phyloP scores from a whole-genome alignment of 2,113 vertebrate species.

The Zingel zingel region DNA sequence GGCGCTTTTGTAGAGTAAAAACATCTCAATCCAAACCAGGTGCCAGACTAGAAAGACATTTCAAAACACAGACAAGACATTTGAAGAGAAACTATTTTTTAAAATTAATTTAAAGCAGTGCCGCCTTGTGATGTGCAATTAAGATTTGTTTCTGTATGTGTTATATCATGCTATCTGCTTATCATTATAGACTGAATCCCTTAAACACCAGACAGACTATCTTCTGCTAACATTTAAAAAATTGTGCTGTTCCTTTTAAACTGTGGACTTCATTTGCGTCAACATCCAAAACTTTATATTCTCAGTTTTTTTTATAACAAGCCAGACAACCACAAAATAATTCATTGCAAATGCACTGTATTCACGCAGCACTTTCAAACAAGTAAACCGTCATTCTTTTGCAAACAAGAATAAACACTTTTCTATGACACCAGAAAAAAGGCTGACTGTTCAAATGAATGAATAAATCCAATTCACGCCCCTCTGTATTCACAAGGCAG shows the following conservation, averaged over 20 bases:
- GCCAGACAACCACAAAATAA: slow-evolving; percentile 30
- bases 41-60: slow-evolving; percentile 7
- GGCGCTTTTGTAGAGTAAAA: slow-evolving; percentile 8
- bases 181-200: not conserved
- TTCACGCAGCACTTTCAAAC: slow-evolving; percentile 35
- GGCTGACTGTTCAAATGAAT: not conserved
- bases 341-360: slow-evolving; percentile 56
- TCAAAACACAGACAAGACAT: not conserved
- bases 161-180: slow-evolving; percentile 22
- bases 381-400: slow-evolving; percentile 11
- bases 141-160: not conserved
- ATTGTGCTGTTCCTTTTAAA: not conserved
- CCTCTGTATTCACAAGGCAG: not conserved
- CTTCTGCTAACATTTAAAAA: not conserved
- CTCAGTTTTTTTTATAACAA: slow-evolving; percentile 41
- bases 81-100: not conserved
- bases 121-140: not conserved
- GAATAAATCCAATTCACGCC: slow-evolving; percentile 5
- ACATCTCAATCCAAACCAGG: slow-evolving; percentile 22
- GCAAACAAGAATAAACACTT: slow-evolving; percentile 35
- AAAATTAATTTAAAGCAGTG: not conserved
- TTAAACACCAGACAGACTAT: not conserved
- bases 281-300: slow-evolving; percentile 2
- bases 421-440: slow-evolving; percentile 23
- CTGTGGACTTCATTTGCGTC: not conserved